Percentiles rank a stretch among this genome's conserved stretches.
Evolutionary conservation across 2,797 vertebrate species (phyloP).

Genomic region (Melanotaenia nigrans): DNA sequence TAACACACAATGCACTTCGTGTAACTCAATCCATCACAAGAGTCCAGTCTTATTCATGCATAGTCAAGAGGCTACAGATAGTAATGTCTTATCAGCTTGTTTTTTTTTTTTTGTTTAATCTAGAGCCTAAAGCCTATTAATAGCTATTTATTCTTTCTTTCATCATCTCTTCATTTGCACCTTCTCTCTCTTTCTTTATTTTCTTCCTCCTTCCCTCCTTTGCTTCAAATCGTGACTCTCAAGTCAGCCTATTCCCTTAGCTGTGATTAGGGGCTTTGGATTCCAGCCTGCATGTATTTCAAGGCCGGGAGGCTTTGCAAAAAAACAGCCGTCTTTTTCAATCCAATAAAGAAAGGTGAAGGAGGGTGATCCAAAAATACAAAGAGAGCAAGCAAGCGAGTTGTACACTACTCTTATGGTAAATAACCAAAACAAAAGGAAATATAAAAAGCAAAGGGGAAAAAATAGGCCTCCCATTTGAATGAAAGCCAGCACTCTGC

Average conservation of each 20-base stretch:
- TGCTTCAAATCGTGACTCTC: constrained; percentile 68
- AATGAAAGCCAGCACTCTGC: constrained; percentile 52
- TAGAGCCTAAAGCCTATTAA: constrained; percentile 20
- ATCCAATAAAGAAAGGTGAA: constrained; percentile 59
- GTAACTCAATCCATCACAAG: constrained; percentile 13
- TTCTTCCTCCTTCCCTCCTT: constrained; percentile 26
- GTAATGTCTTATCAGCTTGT: constrained; percentile 27
- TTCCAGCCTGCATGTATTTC: constrained; percentile 73
- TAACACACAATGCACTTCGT: not conserved
- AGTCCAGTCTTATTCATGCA: constrained; percentile 28
- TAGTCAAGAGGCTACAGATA: constrained; percentile 30
- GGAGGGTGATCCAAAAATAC: constrained; percentile 66
- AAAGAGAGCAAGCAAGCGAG: constrained; percentile 46
- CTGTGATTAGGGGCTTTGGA: constrained; percentile 74
- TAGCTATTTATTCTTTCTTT: constrained; percentile 21
- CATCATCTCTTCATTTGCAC: constrained; percentile 28
- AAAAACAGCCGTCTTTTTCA: constrained; percentile 59
- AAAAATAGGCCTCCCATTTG: constrained; percentile 51
- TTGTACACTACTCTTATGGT: constrained; percentile 59
- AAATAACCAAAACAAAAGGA: constrained; percentile 60
- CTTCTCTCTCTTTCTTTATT: constrained; percentile 17
- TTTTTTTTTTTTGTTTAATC: constrained; percentile 17
- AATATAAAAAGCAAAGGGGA: constrained; percentile 34
- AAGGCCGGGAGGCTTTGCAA: constrained; percentile 59
- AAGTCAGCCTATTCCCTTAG: constrained; percentile 67